Base-by-base conservation (phyloP, 2,888 invertebrate species). In the Agonopterix heracliana region DNA sequence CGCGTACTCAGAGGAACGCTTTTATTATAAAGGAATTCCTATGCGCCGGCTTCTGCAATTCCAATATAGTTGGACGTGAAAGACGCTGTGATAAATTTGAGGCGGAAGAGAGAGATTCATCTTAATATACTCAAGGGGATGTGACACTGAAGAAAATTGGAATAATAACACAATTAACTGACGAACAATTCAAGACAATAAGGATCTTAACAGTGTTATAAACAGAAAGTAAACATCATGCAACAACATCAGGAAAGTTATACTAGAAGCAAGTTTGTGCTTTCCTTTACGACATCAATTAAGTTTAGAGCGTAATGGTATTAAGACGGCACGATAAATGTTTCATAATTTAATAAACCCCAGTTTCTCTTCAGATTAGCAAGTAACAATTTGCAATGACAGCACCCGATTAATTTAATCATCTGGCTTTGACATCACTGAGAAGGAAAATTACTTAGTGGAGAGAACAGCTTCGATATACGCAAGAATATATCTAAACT, bases 301-400 rank as follows among this genome's bases (percentile, higher is more conserved):
- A 12, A 40, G 40, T 26, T 26, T 26, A 26, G 26, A 26, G 5
- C 26, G 26, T 26, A 26, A 26, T 26, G 0, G 7, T 26, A 26
- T 26, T 11, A 34, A n/a, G 42, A 14, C 42, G 26, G 5, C 41
- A 12, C 11, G 3, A 26, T 26, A 46, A 34, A 9, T n/a, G 9
- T 46, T n/a, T 12, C 46, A 40, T n/a, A 34, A 41, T 13, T 34
- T 41, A 26, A 46, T 34, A 12, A 41, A 46, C 26, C 10, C 42
- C 14, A 41, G 42, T 46, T 46, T 46, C 46, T 34, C 46, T 34
- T 10, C 26, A 41, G 34, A 34, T 46, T 41, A 34, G n/a, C 41
- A 34, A 12, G 13, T 13, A 46, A 46, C 34, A 34, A 46, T 46
- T 46, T 46, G 46, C 41, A 3, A 5, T 12, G 46, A 46, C 46